Evolutionary conservation across 2,888 invertebrate genomes (phyloP), one percentile per base, ranked within the genome.

Genomic region (Tetrapedia diversipes): DNA sequence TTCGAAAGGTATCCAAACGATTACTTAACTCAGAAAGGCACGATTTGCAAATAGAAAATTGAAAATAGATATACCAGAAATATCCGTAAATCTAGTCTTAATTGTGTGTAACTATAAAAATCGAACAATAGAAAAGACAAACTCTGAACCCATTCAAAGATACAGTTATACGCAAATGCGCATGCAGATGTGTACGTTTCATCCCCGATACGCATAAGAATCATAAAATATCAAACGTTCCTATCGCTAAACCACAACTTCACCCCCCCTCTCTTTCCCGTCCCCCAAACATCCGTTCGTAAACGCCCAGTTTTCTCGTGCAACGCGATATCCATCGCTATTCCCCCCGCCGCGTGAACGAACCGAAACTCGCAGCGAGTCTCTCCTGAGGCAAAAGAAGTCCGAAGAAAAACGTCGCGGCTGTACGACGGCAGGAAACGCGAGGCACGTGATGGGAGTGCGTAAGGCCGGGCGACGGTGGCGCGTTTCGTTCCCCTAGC

Each of bases 361-460:
- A 39, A 51, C 61, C 14, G n/a, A 61, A 32, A 37, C 45, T 24
- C 22, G 19, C 29, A 14, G n/a, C n/a, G 39, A n/a, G 37, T 49
- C 24, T n/a, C 27, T 53, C 51, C 51, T 10, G 10, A 29, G 39
- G 63, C 63, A 39, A 37, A 51, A 41, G 47, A 16, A 22, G 16
- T 32, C n/a, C 22, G 27, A n/a, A 41, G 45, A 59, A 66, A 47
- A 59, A 27, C 16, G 11, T 16, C 43, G 32, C n/a, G 45, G 37
- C 10, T n/a, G 27, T n/a, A n/a, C 37, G 4, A 39, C 37, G 39
- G 75, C 86, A 83, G 86, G 86, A 86, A 86, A 74, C 74, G 47
- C 64, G 41, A 49, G 27, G 76, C 74, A 83, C 86, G 86, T 86
- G 86, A 86, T 61, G 68, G 67, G 85, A 79, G 75, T 86, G 75